Base-by-base conservation (phyloP, 2,797 vertebrate genomes). In the Setipinna tenuifilis region DNA sequence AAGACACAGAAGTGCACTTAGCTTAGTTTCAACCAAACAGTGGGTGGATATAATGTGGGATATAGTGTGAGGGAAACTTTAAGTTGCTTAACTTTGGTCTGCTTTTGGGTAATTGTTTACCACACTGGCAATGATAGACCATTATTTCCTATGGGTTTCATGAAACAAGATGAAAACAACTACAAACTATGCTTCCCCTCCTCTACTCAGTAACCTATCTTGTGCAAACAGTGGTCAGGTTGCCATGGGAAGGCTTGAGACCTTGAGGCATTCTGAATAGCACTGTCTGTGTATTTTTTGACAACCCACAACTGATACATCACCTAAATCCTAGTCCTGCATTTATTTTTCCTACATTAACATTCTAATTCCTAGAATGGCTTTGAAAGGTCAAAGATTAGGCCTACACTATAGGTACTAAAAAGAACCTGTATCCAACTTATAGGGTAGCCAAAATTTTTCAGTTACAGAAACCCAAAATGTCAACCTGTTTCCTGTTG, bases 221-320 rank as follows among this genome's bases (percentile, higher is more conserved):
- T 94, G 90, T 83, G 86, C 90, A 95, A 94, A 95, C 92, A 95
- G 86, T 84, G 84, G 82, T 54, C 65, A 82, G 84, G 94, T 94
- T 91, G 92, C 93, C 87, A 93, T 93, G 91, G 90, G 44, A 0
- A 58, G 83, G 88, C 87, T 86, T 88, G 82, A 86, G 88, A 91
- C 91, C 89, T 85, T 90, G 82, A 9, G 82, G 44, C 80, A 75
- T 10, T 75, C 25, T 3, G 48, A 41, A 78, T 41, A 78, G 71
- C 71, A 7, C 28, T 35, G 28, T 75, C 12, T 41, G 5, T 17
- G 2, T 41, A 17, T 17, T 75, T 75, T 19, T 75, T 75, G 28
- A 35, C 14, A 75, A 19, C 5, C 68, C 50, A 9, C 50, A 54
- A 41, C 35, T 41, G 35, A 41, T 14, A 54, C 2, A 31, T 68